phyloP scores from a whole-genome alignment of 2,113 vertebrate species.

The Triplophysa rosa region DNA sequence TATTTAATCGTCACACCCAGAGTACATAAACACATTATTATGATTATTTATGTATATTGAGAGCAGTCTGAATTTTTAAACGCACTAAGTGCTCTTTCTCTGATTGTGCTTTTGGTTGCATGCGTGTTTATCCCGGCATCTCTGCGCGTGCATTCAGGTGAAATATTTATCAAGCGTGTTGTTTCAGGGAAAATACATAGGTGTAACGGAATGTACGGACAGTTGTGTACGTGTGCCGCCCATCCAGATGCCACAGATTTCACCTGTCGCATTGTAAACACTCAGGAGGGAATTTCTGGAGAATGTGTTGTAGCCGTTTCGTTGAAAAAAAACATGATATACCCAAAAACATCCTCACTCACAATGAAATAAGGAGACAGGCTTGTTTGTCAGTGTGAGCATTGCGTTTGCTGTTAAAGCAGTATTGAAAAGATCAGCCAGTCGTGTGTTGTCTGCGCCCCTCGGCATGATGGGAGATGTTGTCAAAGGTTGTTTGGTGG shows the following conservation, averaged over 20 bases:
- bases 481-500: conserved; percentile 73
- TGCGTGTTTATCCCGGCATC: conserved; percentile 71
- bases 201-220: conserved; percentile 68
- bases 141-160: conserved; percentile 66
- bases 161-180: conserved; percentile 71
- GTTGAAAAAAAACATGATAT: conserved; percentile 4
- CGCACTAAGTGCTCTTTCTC: conserved; percentile 68
- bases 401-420: conserved; percentile 63
- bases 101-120: conserved; percentile 68
- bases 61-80: conserved; percentile 73
- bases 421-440: conserved; percentile 74
- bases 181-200: conserved; percentile 64
- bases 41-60: conserved; percentile 81
- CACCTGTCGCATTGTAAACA: conserved; percentile 64
- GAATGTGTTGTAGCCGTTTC: conserved; percentile 1
- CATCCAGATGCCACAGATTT: conserved; percentile 54
- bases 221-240: conserved; percentile 55
- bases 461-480: conserved; percentile 60
- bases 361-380: conserved; percentile 68
- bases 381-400: conserved; percentile 71
- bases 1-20: conserved; percentile 69
- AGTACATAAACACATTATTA: conserved; percentile 80
- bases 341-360: conserved; percentile 57
- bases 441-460: conserved; percentile 66
- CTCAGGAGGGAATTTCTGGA: neutral